These are phyloP conservation scores for Zaprionus inermis DNA, from an alignment of 1,140 invertebrate species.

Conservation along the genomic window DNA sequence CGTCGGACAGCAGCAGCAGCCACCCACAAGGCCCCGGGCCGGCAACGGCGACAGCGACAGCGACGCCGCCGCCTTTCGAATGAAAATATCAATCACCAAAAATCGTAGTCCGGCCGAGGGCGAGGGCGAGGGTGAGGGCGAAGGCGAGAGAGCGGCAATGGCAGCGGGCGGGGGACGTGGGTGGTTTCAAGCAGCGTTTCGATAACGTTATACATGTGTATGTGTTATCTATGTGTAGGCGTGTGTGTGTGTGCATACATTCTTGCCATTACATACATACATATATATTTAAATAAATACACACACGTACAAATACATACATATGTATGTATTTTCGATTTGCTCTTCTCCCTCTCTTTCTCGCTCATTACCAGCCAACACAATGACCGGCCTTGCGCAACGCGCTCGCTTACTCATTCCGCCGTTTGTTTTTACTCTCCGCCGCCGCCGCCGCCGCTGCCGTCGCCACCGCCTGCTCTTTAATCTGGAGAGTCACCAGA, in stretches of 20 bases:
- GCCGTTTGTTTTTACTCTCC: constrained; percentile 25
- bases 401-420: constrained; percentile 71
- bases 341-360: constrained; percentile 52
- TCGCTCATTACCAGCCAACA: constrained; percentile 46
- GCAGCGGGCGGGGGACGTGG: constrained; percentile 9
- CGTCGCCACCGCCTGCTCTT: constrained; percentile 49
- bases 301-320: not conserved
- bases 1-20: constrained; percentile 17
- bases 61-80: constrained; percentile 29
- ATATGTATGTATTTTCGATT: constrained; percentile 27
- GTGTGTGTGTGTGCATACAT: not conserved
- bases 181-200: constrained; percentile 46
- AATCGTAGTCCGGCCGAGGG: constrained; percentile 31
- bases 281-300: not conserved
- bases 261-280: not conserved
- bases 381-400: constrained; percentile 73
- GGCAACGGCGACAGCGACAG: not conserved
- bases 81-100: constrained; percentile 71
- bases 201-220: constrained; percentile 10
- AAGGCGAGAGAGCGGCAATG: not conserved
- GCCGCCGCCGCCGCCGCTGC: constrained; percentile 11
- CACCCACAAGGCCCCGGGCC: constrained; percentile 47
- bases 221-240: not conserved
- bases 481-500: constrained; percentile 69
- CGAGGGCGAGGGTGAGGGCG: not conserved